phyloP scores from a whole-genome alignment of 2,113 vertebrate species.

The Phrynocephalus versicolor region DNA sequence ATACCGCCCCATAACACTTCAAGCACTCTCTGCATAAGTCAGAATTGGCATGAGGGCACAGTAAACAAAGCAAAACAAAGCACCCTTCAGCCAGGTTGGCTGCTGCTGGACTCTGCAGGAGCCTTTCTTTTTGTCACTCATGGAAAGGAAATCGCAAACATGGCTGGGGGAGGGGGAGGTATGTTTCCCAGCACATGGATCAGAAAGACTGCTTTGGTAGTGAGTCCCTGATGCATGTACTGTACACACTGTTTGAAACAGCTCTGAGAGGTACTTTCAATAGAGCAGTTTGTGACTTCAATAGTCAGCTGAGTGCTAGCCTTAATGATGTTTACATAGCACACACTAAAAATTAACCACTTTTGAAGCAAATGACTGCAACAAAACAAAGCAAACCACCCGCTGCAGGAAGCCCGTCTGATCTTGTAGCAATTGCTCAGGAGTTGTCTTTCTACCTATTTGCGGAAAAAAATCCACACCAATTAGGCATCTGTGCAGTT shows the following conservation, averaged over 20 bases:
- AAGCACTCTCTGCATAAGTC: too few species aligned
- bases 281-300: neutral
- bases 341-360: constrained; percentile 40
- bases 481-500: constrained; percentile 73
- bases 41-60: too few species aligned
- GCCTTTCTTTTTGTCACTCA: neutral
- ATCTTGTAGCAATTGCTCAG: constrained; percentile 45
- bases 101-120: too few species aligned
- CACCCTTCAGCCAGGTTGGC: too few species aligned
- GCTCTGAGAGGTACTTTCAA: constrained; percentile 32
- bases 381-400: constrained; percentile 22
- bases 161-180: neutral
- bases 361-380: constrained; percentile 25
- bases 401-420: constrained; percentile 10
- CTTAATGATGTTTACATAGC: constrained; percentile 44
- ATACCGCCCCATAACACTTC: too few species aligned
- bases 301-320: constrained; percentile 33
- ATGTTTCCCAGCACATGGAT: neutral
- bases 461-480: constrained; percentile 69
- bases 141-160: neutral
- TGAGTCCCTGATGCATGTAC: neutral
- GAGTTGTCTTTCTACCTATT: constrained; percentile 71
- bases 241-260: constrained; percentile 6
- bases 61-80: too few species aligned
- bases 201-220: neutral